Evolutionary conservation across 1,140 invertebrate species (phyloP), one percentile per base, ranked within the genome.

Genomic region (Apolygus lucorum): DNA sequence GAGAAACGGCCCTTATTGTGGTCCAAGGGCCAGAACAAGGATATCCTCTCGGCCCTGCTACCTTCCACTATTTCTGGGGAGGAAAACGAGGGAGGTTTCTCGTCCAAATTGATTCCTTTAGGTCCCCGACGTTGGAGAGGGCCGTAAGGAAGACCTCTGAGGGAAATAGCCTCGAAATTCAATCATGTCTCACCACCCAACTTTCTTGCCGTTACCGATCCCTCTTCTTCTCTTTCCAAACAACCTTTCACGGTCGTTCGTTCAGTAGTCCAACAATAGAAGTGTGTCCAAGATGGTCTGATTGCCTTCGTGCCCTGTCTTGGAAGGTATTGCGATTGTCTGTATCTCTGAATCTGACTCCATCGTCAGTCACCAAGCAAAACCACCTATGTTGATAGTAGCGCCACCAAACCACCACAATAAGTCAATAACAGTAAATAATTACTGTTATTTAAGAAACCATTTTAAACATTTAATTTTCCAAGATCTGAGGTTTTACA

Each of bases 21-120:
- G 54, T 11, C 8, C 8, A 49, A 49, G 17, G 54, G 22, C 8
- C 22, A 42, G 4, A 17, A 42, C 34, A 17, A 17, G 34, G 34
- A 42, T 42, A 42, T 42, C 34, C 34, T 17, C 34, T 42, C 34
- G 34, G 34, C 34, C 54, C 4, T 59, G n/a, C 22, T 59, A 59
- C 54, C 54, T 11, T 17, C 8, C 22, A 59, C 11, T 59, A 17
- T 59, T 59, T 59, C 54, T 4, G 22, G 11, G 54, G 22, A 42
- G 34, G 34, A 17, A 4, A n/a, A n/a, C n/a, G n/a, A n/a, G n/a
- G n/a, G n/a, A n/a, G n/a, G n/a, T 17, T 42, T 21, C 54, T 13
- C 22, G 54, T 4, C 54, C 54, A 59, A 59, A 59, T 59, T 59
- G 54, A 59, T 59, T 59, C 54, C 54, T 59, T 59, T 59, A 59